Conservation (phyloP, 2,113 vertebrate genomes). For the Rhabdomys dilectus region DNA sequence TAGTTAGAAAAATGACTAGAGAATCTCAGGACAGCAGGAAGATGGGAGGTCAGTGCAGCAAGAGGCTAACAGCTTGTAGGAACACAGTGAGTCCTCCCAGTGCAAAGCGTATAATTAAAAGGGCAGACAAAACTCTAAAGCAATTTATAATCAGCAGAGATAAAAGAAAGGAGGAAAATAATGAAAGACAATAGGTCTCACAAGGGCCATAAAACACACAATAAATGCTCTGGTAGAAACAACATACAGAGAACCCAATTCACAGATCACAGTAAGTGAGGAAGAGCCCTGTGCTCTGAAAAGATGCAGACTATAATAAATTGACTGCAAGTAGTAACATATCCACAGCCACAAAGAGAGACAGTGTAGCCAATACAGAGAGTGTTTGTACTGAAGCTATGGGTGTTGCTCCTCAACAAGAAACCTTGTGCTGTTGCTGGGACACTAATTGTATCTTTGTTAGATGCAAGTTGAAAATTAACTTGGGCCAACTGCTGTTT, state of each 20-base stretch:
- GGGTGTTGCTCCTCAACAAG: not conserved
- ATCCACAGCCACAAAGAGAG: not conserved
- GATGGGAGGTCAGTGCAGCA: not conserved
- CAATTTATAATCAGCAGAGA: constrained; percentile 52
- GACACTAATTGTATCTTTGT: not conserved
- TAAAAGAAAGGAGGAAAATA: constrained; percentile 55
- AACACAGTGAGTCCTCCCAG: not conserved
- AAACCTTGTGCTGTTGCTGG: not conserved
- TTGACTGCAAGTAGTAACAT: not conserved
- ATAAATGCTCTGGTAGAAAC: constrained; percentile 20
- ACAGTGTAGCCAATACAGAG: not conserved
- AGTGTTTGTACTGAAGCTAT: not conserved
- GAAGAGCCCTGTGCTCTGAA: not conserved
- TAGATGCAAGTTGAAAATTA: constrained; percentile 25
- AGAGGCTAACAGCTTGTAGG: not conserved
- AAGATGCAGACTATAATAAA: not conserved
- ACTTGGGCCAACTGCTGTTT: constrained; percentile 3
- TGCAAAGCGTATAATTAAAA: constrained; percentile 28
- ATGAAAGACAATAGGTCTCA: constrained; percentile 55
- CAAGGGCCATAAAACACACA: constrained; percentile 28
- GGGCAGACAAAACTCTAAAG: constrained; percentile 19
- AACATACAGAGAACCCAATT: not conserved
- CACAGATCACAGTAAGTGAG: constrained; percentile 29
- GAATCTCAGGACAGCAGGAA: not conserved
- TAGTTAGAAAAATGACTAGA: constrained; percentile 8